Evolutionary conservation across 2,888 invertebrate species (phyloP).

Genomic region (Monopis laevigella): DNA sequence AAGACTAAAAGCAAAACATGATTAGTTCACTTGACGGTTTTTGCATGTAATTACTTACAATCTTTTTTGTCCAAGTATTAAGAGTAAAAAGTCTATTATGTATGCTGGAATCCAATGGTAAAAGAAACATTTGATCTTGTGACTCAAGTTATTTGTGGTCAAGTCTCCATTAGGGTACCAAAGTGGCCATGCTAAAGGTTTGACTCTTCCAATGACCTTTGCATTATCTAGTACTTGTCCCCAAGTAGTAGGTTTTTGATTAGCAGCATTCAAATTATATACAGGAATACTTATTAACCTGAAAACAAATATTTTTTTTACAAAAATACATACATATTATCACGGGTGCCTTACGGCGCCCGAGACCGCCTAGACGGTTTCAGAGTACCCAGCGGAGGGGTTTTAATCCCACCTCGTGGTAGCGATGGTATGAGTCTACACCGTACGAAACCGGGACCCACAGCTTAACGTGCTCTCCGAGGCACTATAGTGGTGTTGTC

Average conservation of each 20-base stretch:
- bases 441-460: no score
- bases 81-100: constrained; percentile 78
- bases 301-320: constrained; percentile 27
- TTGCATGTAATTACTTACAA: no score
- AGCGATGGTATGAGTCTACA: no score
- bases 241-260: constrained; percentile 85
- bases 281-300: constrained; percentile 77
- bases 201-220: constrained; percentile 71
- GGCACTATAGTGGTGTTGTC: no score
- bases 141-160: constrained; percentile 71
- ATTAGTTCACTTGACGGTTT: no score
- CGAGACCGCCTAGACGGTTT: no score
- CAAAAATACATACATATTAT: no score
- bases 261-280: constrained; percentile 89
- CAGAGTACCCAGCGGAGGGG: no score
- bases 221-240: constrained; percentile 79
- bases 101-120: constrained; percentile 83
- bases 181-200: constrained; percentile 84
- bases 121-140: constrained; percentile 73
- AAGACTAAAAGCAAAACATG: no score
- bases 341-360: no score
- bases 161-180: constrained; percentile 88
- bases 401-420: no score
- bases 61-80: constrained; percentile 77
- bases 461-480: no score